Percentiles rank a stretch among this genome's conserved stretches.
These are phyloP conservation scores for Petrolisthes cinctipes DNA, from an alignment of 2,888 invertebrate genomes.

Conservation along the genomic window DNA sequence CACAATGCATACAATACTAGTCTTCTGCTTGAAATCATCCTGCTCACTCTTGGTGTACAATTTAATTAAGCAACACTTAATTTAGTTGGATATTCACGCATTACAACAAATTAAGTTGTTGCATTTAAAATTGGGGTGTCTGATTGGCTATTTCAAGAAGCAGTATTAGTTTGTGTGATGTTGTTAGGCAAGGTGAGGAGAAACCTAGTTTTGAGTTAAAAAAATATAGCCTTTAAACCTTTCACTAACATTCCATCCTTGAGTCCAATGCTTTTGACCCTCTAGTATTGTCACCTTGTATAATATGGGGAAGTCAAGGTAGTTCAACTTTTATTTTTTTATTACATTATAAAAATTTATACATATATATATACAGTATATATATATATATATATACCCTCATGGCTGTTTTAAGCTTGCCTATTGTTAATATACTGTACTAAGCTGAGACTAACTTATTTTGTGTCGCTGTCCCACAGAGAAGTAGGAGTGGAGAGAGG, in stretches of 20 bases:
- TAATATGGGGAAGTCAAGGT: conserved; percentile 50
- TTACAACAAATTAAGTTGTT: no score
- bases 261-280: conserved; percentile 48
- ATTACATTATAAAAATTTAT: conserved; percentile 31
- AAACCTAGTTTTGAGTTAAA: no score
- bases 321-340: conserved; percentile 32
- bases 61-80: no score
- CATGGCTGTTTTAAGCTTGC: conserved; percentile 42
- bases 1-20: no score
- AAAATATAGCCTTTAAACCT: conserved; percentile 34
- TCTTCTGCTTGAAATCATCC: no score
- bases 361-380: not conserved
- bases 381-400: not conserved
- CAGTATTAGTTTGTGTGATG: no score
- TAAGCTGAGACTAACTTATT: conserved; percentile 13
- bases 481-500: conserved; percentile 43
- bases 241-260: conserved; percentile 45
- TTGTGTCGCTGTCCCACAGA: conserved; percentile 39
- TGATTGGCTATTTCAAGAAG: no score
- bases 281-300: conserved; percentile 48
- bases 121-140: no score
- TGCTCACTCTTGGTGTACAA: no score
- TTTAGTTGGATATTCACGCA: no score
- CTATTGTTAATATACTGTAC: not conserved
- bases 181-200: no score